Percentiles rank a stretch among this genome's conserved stretches.
These are phyloP conservation scores for Agrilus mali DNA, from an alignment of 2,888 invertebrate genomes.

Conservation along the genomic window DNA sequence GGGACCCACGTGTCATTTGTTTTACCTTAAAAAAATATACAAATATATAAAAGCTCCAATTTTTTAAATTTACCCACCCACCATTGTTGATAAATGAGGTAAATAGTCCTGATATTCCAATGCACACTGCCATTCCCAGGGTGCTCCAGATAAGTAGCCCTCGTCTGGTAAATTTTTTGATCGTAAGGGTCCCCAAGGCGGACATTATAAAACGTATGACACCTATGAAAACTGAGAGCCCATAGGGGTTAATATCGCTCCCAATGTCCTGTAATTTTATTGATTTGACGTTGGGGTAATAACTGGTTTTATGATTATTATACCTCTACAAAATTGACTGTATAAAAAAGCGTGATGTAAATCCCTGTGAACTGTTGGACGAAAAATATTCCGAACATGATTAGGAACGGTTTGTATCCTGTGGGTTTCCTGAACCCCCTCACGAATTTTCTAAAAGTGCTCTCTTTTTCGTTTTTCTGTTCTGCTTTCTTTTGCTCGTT, in stretches of 20 bases:
- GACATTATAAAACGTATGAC: conserved; percentile 44
- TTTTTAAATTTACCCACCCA: too few species aligned
- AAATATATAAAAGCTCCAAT: too few species aligned
- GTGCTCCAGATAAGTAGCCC: conserved; percentile 40
- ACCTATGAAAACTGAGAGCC: conserved; percentile 45
- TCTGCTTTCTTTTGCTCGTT: conserved; percentile 36
- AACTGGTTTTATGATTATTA: too few species aligned
- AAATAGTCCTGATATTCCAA: conserved; percentile 43
- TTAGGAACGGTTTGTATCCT: conserved; percentile 44
- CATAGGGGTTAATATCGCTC: conserved; percentile 37
- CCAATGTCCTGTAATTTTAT: conserved; percentile 36
- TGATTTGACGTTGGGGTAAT: too few species aligned
- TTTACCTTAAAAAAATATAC: conserved; percentile 20
- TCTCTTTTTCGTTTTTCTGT: conserved; percentile 26
- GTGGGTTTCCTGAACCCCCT: conserved; percentile 40
- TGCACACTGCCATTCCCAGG: conserved; percentile 42
- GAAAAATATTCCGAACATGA: conserved; percentile 43
- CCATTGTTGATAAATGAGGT: conserved; percentile 36
- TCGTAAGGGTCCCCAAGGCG: conserved; percentile 41
- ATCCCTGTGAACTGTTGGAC: conserved; percentile 50
- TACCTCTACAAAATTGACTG: conserved; percentile 45
- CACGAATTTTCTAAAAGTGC: conserved; percentile 26
- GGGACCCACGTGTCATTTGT: conserved; percentile 35
- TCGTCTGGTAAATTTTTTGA: conserved; percentile 40
- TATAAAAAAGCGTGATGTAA: conserved; percentile 48